Evolutionary conservation across 1,140 invertebrate species (phyloP), one percentile per base, ranked within the genome.

Genomic region (Drosophila bocki): DNA sequence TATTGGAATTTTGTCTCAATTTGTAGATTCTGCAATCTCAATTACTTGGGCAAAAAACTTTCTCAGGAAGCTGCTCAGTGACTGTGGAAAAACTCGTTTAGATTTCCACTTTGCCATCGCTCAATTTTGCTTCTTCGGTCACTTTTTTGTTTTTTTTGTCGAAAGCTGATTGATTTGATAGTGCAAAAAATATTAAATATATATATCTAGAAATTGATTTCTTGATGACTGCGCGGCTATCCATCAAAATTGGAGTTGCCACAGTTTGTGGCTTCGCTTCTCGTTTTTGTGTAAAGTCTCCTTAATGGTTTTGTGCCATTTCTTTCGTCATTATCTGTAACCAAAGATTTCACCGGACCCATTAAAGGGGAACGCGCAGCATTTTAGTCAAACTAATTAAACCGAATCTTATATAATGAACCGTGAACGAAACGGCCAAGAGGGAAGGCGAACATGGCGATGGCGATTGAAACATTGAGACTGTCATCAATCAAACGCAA

Each of bases 351-450:
- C 82, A 63, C 75, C 79, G 45, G 13, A 80, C 54, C 80, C 82
- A 84, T 84, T 84, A 84, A 81, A 75, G 54, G 48, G 67, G 68
- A 76, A 71, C 56, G 65, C 65, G 75, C 75, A 60, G 59, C 35
- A 78, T 60, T 68, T 79, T 77, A 63, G 64, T 63, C 56, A 69
- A 82, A 83, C 65, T 88, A 87, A 87, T 87, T 87, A 83, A 83
- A 80, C 59, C 71, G 57, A 77, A 67, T 65, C 80, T 87, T 87
- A 87, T 75, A 83, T 83, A 88, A 87, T 87, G 80, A 80, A 83
- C 59, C 80, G 62, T 88, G 71, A 83, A 65, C 44, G 37, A 17
- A 56, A 50, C 39, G 45, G 74, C 50, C 76, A 47, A 65, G 63
- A 69, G 64, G 62, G 60, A 42, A 58, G 53, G 44, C 51, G 63